Conservation (phyloP, 2,113 vertebrate species). For the Corythaeola cristata region DNA sequence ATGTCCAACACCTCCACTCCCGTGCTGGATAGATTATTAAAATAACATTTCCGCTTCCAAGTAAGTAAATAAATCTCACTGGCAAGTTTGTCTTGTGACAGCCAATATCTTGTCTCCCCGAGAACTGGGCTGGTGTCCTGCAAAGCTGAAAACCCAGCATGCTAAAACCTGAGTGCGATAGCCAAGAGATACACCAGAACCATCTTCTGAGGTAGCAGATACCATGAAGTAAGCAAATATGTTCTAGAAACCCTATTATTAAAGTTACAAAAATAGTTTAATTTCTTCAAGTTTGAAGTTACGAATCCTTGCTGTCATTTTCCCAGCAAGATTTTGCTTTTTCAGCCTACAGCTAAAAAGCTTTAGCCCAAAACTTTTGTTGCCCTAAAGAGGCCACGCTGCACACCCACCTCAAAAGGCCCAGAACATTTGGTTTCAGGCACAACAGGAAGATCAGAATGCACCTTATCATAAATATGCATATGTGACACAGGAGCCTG, state of each 20-base stretch:
- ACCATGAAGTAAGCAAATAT: background rate
- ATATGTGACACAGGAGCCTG: background rate
- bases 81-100: constrained; percentile 40
- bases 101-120: constrained; percentile 5
- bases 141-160: background rate
- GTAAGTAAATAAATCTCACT: constrained; percentile 49
- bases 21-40: constrained; percentile 11
- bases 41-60: constrained; percentile 52
- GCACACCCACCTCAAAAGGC: background rate
- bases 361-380: background rate
- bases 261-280: background rate
- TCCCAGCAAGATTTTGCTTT: background rate
- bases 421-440: constrained; percentile 44
- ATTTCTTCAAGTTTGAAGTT: background rate
- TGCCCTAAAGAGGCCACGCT: background rate
- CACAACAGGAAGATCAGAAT: constrained; percentile 3
- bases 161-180: background rate
- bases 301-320: background rate
- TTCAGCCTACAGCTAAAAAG: background rate
- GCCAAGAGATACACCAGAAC: constrained; percentile 40
- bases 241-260: background rate
- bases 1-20: constrained; percentile 14
- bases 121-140: constrained; percentile 41
- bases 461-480: constrained; percentile 13
- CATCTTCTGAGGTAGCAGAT: constrained; percentile 28